phyloP scores from a whole-genome alignment of 1,140 invertebrate species.

The Heliconius melpomene region DNA sequence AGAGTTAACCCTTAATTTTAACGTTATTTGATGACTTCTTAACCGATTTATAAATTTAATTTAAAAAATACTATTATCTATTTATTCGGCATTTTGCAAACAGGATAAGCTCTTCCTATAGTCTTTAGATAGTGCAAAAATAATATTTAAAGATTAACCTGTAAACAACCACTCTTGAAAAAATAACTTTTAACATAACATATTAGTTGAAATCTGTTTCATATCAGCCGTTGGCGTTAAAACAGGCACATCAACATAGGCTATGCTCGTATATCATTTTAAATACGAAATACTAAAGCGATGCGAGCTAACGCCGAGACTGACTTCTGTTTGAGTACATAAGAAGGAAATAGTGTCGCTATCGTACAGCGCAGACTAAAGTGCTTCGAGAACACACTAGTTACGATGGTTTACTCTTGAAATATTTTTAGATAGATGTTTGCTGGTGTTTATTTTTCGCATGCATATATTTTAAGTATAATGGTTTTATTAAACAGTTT shows the following conservation, averaged over 20 bases:
- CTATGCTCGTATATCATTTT: conserved; percentile 35
- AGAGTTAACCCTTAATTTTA: no score
- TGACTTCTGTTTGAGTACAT: conserved; percentile 45
- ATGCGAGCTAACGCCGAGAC: conserved; percentile 31
- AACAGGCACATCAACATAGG: background rate
- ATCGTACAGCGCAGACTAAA: conserved; percentile 39
- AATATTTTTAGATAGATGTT: conserved; percentile 38
- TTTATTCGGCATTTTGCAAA: no score
- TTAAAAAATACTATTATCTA: no score
- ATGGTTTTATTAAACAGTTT: background rate
- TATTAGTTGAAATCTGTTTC: background rate
- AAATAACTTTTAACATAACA: background rate
- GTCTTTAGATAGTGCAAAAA: no score
- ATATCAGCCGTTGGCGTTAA: background rate
- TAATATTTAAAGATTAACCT: no score
- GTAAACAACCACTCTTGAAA: background rate
- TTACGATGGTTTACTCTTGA: conserved; percentile 38
- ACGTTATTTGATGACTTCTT: no score
- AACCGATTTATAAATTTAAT: no score
- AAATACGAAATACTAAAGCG: conserved; percentile 39
- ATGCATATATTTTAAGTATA: background rate
- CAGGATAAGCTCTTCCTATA: no score
- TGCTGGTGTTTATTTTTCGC: conserved; percentile 17
- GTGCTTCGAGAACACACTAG: conserved; percentile 36
- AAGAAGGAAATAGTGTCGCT: conserved; percentile 46